Percentiles rank a stretch among this genome's conserved stretches.
These are phyloP conservation scores for Subanguina moxae DNA, from an alignment of 1,140 invertebrate species.

Conservation along the genomic window DNA sequence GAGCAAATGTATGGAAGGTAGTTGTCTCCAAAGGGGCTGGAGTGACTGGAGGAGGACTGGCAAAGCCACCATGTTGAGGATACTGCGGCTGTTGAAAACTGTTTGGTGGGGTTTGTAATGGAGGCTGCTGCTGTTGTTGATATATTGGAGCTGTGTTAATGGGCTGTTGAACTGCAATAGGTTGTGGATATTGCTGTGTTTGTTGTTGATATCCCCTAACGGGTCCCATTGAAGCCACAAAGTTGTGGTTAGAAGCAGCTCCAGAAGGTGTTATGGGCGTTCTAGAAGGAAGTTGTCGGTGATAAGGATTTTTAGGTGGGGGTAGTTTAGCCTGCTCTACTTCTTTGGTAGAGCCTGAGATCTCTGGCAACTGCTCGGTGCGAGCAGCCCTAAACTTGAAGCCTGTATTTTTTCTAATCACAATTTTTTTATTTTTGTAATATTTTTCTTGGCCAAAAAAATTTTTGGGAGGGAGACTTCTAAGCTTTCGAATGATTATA, in stretches of 20 bases:
- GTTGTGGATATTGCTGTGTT: conserved; percentile 9
- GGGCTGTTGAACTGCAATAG: conserved; percentile 24
- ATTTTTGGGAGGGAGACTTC: too few species aligned
- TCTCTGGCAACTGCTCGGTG: conserved; percentile 14
- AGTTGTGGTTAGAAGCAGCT: background rate
- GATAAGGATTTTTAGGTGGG: background rate
- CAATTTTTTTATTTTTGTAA: too few species aligned
- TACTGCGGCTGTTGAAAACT: conserved; percentile 6
- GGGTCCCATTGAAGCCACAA: conserved; percentile 15
- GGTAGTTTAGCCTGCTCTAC: background rate
- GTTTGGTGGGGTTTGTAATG: conserved; percentile 22
- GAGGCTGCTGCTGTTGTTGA: conserved; percentile 10
- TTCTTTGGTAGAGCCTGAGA: conserved; percentile 12
- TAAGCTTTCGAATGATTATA: too few species aligned
- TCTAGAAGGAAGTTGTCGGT: background rate
- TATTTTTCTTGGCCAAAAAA: too few species aligned
- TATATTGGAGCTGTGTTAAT: background rate
- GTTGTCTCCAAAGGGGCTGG: conserved; percentile 3
- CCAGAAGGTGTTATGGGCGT: background rate
- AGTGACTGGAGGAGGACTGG: background rate
- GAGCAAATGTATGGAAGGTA: conserved; percentile 23
- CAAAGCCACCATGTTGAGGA: background rate
- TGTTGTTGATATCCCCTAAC: background rate
- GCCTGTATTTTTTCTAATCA: background rate
- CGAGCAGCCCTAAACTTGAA: conserved; percentile 17